A percentile compares a stretch with the other conserved stretches of the same genome.
phyloP scores from a whole-genome alignment of 2,113 vertebrate species.

The Syrmaticus mikado region DNA sequence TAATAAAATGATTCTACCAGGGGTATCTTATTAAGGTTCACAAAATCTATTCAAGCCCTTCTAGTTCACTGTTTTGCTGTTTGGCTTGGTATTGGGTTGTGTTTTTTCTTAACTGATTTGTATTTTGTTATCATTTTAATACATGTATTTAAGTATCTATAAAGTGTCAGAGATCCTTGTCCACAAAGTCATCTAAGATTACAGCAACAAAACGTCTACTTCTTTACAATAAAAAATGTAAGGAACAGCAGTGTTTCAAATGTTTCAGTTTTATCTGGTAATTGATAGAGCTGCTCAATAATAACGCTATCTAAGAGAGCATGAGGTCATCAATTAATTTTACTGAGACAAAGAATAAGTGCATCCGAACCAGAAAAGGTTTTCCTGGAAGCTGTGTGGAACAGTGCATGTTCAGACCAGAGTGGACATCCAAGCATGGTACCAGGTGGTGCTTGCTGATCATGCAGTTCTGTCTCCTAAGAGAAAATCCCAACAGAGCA shows the following conservation, averaged over 20 bases:
- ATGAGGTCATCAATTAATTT: neutral
- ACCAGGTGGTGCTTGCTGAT: neutral
- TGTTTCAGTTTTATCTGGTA: neutral
- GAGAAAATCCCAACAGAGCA: constrained; percentile 13
- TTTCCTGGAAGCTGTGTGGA: neutral
- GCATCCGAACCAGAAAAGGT: neutral
- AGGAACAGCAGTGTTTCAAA: neutral
- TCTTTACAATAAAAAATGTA: neutral
- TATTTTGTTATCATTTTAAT: neutral
- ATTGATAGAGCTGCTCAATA: neutral
- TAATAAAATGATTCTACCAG: neutral
- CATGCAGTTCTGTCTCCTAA: neutral
- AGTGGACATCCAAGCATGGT: neutral
- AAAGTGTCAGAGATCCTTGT: neutral
- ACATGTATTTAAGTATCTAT: neutral
- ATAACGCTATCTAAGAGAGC: neutral
- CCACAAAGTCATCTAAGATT: neutral
- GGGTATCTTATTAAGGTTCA: neutral
- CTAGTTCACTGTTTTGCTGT: neutral
- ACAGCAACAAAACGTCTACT: neutral
- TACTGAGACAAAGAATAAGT: neutral
- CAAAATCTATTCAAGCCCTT: neutral
- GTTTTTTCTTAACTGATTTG: neutral
- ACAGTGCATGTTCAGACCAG: neutral
- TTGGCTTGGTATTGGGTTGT: fast-evolving